A percentile compares a stretch with the other conserved stretches of the same genome.
These are phyloP conservation scores for Helarctos malayanus DNA, from an alignment of 2,797 vertebrate genomes.

Conservation along the genomic window DNA sequence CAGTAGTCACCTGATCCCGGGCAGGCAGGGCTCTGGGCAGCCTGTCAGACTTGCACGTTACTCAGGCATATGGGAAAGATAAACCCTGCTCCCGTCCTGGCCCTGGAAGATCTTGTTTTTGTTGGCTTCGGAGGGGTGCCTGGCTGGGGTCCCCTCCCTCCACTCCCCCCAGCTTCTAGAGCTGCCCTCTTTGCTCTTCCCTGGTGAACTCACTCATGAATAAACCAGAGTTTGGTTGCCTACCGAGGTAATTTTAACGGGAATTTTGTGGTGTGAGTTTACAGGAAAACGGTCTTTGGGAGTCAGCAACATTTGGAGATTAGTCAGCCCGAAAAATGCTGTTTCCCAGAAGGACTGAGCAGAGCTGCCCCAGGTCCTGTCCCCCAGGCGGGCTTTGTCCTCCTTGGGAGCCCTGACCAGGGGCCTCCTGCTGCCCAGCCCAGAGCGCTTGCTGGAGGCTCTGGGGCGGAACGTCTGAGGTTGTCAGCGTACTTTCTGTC, in stretches of 20 bases:
- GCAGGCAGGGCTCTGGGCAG: slow-evolving; percentile 72
- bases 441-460: background rate
- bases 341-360: slow-evolving; percentile 81
- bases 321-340: slow-evolving; percentile 12
- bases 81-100: background rate
- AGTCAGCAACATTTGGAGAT: background rate
- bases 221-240: slow-evolving; percentile 5
- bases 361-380: background rate
- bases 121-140: background rate
- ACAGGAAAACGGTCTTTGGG: slow-evolving; percentile 75
- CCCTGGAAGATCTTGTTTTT: background rate
- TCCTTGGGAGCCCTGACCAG: fast-evolving
- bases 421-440: background rate
- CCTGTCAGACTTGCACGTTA: slow-evolving; percentile 80
- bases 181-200: background rate
- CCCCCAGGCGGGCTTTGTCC: fast-evolving
- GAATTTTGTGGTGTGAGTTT: slow-evolving; percentile 65
- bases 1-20: slow-evolving; percentile 55
- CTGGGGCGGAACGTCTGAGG: background rate
- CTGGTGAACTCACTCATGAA: background rate
- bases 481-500: background rate
- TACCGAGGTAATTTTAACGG: background rate
- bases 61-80: slow-evolving; percentile 9
- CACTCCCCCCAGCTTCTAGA: background rate
- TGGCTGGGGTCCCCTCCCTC: too few species aligned